Conservation (phyloP, 2,113 vertebrate species). For the Pimephales promelas region DNA sequence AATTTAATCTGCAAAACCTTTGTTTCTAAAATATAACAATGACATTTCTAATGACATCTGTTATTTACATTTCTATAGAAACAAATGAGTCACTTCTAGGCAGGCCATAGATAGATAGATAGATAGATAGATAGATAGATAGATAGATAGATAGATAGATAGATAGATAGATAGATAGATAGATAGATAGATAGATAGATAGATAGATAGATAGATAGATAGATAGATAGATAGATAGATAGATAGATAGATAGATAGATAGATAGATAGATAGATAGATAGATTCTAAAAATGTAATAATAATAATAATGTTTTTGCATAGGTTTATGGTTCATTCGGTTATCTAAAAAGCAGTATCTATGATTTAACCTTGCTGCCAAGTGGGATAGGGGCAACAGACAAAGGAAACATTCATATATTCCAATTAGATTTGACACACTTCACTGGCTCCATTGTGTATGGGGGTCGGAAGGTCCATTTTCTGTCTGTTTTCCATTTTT, state of each 20-base stretch:
- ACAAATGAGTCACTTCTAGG: neutral
- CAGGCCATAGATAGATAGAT: neutral
- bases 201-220: neutral
- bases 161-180: slow-evolving; percentile 19
- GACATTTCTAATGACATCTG: neutral
- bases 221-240: too few relatives aligned
- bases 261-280: too few relatives aligned
- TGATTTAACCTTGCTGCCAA: slow-evolving; percentile 59
- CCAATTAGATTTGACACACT: slow-evolving; percentile 73
- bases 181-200: neutral
- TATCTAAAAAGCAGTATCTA: slow-evolving; percentile 59
- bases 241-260: too few relatives aligned
- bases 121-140: neutral
- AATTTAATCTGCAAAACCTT: slow-evolving; percentile 17
- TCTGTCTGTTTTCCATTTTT: slow-evolving; percentile 69
- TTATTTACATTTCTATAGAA: neutral
- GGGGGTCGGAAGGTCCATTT: slow-evolving; percentile 58
- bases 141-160: neutral
- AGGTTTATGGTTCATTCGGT: slow-evolving; percentile 48
- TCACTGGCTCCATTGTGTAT: slow-evolving; percentile 62
- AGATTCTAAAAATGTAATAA: neutral
- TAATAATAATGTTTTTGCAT: slow-evolving; percentile 31
- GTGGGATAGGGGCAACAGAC: slow-evolving; percentile 62
- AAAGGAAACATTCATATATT: slow-evolving; percentile 73
- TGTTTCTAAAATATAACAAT: slow-evolving; percentile 2